These are phyloP conservation scores for Sebastes diaconus DNA, from an alignment of 2,797 vertebrate species.

Conservation along the genomic window DNA sequence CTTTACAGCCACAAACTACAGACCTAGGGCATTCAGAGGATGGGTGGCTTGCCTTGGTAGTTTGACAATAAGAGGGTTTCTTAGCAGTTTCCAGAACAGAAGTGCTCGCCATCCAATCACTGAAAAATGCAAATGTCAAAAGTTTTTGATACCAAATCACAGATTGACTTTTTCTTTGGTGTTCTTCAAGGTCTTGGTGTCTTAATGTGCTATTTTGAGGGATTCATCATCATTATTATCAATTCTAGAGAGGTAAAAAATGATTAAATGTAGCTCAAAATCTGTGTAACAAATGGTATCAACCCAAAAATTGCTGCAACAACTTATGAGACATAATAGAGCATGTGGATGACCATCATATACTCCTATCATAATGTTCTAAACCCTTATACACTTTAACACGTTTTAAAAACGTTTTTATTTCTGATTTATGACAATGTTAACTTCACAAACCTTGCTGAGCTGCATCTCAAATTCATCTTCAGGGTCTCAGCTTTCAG, in stretches of 20 bases:
- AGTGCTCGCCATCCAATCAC: neutral
- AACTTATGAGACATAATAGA: too few relatives aligned
- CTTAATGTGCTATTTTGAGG: neutral
- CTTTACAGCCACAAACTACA: neutral
- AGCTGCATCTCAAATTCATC: too few relatives aligned
- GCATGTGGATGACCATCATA: too few relatives aligned
- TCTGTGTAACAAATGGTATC: neutral
- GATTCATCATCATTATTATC: too few relatives aligned
- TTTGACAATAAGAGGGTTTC: neutral
- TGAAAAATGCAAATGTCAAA: neutral
- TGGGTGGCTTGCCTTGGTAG: neutral
- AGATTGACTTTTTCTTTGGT: neutral
- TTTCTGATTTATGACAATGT: too few relatives aligned
- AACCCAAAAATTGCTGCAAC: neutral
- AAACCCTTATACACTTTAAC: too few relatives aligned
- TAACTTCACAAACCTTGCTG: too few relatives aligned
- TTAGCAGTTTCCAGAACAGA: neutral
- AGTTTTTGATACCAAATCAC: neutral
- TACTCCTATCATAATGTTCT: too few relatives aligned
- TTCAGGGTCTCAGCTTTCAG: too few relatives aligned
- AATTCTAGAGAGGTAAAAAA: neutral
- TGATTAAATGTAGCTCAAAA: neutral
- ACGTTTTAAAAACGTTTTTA: too few relatives aligned
- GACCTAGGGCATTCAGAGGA: neutral
- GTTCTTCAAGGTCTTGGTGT: neutral